phyloP scores from a whole-genome alignment of 2,797 vertebrate genomes.

The Molossus alvarezi region DNA sequence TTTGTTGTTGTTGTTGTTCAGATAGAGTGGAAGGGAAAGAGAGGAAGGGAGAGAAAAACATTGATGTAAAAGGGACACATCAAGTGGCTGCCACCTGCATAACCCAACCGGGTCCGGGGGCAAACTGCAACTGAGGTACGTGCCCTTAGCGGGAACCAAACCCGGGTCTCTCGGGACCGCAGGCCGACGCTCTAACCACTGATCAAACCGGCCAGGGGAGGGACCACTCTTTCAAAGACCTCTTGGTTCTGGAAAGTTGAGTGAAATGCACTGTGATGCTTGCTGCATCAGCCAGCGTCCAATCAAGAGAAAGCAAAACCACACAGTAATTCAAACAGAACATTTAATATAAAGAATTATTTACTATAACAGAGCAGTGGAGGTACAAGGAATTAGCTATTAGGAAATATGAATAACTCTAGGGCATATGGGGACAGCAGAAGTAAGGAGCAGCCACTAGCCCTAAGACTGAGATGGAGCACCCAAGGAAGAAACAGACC shows the following conservation, averaged over 20 bases:
- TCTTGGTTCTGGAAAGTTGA: slow-evolving; percentile 30
- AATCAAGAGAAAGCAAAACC: neutral
- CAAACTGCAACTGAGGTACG: too few species aligned
- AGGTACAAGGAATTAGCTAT: neutral
- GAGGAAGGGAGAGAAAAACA: too few species aligned
- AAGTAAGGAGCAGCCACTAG: neutral
- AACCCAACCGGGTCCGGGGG: too few species aligned
- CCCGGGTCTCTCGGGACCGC: too few species aligned
- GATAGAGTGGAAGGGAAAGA: too few species aligned
- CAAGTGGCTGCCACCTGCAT: too few species aligned
- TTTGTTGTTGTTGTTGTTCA: too few species aligned
- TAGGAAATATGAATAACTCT: neutral
- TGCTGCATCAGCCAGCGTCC: neutral
- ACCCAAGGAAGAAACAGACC: neutral
- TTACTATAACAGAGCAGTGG: neutral
- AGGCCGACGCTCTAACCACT: too few species aligned
- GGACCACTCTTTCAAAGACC: neutral
- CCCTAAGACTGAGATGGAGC: neutral
- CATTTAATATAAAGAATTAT: neutral
- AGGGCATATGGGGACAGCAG: neutral
- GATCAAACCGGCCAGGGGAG: neutral
- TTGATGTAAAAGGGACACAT: too few species aligned
- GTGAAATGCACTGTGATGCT: slow-evolving; percentile 43
- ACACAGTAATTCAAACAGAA: neutral
- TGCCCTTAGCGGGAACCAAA: too few species aligned